phyloP scores from a whole-genome alignment of 2,888 invertebrate genomes.

The Volucella zonaria region DNA sequence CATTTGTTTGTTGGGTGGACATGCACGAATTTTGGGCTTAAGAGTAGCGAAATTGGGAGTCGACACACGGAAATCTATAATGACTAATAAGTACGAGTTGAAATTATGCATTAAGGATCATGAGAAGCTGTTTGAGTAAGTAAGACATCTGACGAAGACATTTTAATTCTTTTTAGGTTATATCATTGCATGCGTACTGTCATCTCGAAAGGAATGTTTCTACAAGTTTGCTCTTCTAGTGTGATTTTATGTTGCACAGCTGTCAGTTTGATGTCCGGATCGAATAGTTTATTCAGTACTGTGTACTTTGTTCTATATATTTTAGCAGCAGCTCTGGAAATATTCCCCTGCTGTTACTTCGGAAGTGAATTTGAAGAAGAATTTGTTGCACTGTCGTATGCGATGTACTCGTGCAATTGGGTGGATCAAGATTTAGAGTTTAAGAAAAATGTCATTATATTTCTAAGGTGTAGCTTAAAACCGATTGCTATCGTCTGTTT shows the following conservation, averaged over 20 bases:
- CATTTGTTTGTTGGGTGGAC: too few species aligned
- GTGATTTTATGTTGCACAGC: slow-evolving; percentile 66
- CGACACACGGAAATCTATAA: too few species aligned
- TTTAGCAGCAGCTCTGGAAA: slow-evolving; percentile 43
- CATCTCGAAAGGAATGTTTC: slow-evolving; percentile 53
- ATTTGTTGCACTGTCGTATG: slow-evolving; percentile 62
- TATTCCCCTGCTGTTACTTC: slow-evolving; percentile 71
- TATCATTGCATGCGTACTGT: neutral
- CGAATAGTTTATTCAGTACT: too few species aligned
- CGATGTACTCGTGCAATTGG: slow-evolving; percentile 73
- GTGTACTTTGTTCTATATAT: too few species aligned
- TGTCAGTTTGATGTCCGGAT: slow-evolving; percentile 48
- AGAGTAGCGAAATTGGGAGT: too few species aligned
- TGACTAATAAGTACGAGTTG: too few species aligned
- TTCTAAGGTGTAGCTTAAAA: slow-evolving; percentile 13
- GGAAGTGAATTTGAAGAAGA: slow-evolving; percentile 61
- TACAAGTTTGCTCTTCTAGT: slow-evolving; percentile 61
- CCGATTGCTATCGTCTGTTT: slow-evolving; percentile 64
- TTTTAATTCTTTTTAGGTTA: too few species aligned
- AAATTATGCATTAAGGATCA: too few species aligned
- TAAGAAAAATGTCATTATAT: neutral
- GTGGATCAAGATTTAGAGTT: too few species aligned
- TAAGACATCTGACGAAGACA: too few species aligned
- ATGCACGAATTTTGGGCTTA: too few species aligned
- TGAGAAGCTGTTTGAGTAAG: too few species aligned